These are phyloP conservation scores for Ciconia nigra DNA, from an alignment of 2,797 vertebrate species.

Conservation along the genomic window DNA sequence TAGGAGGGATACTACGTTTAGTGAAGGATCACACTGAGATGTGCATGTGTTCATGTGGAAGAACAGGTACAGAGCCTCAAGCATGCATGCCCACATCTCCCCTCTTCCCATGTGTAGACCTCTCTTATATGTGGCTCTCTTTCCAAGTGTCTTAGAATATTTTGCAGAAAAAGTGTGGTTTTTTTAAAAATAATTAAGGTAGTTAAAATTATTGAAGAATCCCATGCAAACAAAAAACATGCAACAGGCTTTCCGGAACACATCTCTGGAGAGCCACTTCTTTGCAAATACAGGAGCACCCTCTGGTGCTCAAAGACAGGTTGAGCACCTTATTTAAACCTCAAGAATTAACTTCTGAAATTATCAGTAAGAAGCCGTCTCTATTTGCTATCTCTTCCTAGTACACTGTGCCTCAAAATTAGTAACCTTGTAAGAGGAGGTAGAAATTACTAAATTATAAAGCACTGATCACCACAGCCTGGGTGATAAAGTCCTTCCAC, in stretches of 20 bases:
- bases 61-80: neutral
- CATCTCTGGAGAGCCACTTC: fast-evolving
- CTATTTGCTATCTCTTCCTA: neutral
- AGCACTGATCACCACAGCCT: neutral
- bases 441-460: neutral
- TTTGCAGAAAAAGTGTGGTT: neutral
- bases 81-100: neutral
- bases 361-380: fast-evolving
- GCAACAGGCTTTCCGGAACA: neutral
- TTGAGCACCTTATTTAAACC: neutral
- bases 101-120: neutral
- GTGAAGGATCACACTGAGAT: neutral
- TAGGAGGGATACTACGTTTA: neutral
- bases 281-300: constrained; percentile 32
- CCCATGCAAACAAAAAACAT: neutral
- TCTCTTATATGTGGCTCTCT: neutral
- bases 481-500: neutral
- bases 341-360: neutral
- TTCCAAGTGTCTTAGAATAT: neutral
- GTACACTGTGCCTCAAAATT: neutral
- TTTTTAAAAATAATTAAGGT: neutral
- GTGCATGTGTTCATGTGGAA: neutral
- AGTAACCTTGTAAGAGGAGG: neutral
- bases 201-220: neutral
- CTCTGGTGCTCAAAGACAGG: constrained; percentile 43